phyloP scores from a whole-genome alignment of 2,113 vertebrate species.

The Notechis scutatus region DNA sequence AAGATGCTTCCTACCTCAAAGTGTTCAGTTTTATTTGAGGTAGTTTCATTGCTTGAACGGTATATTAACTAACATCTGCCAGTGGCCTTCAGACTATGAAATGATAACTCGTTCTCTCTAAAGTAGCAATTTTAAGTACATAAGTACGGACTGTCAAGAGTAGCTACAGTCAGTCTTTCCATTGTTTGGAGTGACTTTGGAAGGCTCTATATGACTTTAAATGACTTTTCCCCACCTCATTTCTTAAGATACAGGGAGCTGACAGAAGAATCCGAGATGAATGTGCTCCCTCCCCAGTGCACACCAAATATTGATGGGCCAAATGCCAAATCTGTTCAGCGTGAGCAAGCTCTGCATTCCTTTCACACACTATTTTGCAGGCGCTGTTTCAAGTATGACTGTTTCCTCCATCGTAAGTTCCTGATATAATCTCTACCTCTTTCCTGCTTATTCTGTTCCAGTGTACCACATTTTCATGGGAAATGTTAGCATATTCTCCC shows the following conservation, averaged over 20 bases:
- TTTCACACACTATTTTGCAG: conserved; percentile 98
- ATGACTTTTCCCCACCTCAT: not conserved
- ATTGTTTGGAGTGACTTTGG: accelerated
- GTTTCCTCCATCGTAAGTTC: conserved; percentile 94
- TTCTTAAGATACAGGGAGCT: conserved; percentile 87
- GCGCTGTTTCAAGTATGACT: conserved; percentile 99
- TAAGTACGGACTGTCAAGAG: not conserved
- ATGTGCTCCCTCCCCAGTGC: conserved; percentile 90
- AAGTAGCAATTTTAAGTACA: not conserved
- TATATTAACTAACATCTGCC: not conserved
- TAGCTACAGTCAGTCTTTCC: accelerated
- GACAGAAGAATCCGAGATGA: conserved; percentile 82
- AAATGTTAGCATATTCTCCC: not conserved
- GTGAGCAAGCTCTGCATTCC: conserved; percentile 95
- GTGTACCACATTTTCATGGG: not conserved
- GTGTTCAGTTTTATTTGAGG: not conserved
- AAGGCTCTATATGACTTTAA: not conserved
- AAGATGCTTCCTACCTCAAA: not conserved
- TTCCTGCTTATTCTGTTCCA: not conserved
- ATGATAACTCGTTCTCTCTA: not conserved
- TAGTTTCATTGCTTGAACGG: not conserved
- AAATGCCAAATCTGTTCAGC: conserved; percentile 91
- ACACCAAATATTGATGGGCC: conserved; percentile 96
- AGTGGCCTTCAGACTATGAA: not conserved
- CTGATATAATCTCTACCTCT: not conserved